phyloP scores from a whole-genome alignment of 2,888 invertebrate species.

The Tholera decimalis region DNA sequence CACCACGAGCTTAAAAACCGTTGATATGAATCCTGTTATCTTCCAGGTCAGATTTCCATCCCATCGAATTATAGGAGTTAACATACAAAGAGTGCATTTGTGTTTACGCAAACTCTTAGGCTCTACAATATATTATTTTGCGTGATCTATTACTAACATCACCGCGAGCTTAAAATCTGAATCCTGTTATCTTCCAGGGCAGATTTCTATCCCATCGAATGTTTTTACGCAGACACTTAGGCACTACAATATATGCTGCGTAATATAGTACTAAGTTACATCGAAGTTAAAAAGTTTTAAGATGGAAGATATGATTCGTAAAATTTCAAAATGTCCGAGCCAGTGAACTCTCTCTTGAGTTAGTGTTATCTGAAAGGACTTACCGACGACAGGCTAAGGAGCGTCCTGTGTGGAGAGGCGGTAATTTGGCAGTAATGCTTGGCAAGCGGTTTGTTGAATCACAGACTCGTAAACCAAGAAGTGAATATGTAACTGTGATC shows the following conservation, averaged over 20 bases:
- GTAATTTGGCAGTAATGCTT: conserved; percentile 47
- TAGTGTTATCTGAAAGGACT: conserved; percentile 1
- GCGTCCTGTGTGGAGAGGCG: conserved; percentile 7
- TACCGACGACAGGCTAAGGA: conserved; percentile 4
- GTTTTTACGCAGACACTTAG: neutral
- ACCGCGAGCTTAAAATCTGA: too few species aligned
- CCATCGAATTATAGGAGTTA: neutral
- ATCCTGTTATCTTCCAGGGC: neutral
- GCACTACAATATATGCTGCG: neutral
- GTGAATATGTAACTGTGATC: conserved; percentile 16
- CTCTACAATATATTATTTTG: neutral
- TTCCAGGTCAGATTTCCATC: neutral
- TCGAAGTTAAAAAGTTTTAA: conserved; percentile 35
- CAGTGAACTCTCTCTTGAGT: conserved; percentile 13
- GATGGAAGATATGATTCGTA: conserved; percentile 6
- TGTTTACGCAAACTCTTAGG: neutral
- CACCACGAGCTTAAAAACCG: too few species aligned
- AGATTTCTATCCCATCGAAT: neutral
- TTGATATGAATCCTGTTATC: neutral
- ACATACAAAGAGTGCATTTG: neutral
- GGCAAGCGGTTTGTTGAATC: conserved; percentile 31
- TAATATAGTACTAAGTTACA: neutral
- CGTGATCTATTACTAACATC: neutral
- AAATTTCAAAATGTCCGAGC: conserved; percentile 9
- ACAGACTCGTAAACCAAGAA: conserved; percentile 41